Evolutionary conservation across 2,797 vertebrate genomes (phyloP), one percentile per base, ranked within the genome.

Genomic region (Leptodactylus fallax): DNA sequence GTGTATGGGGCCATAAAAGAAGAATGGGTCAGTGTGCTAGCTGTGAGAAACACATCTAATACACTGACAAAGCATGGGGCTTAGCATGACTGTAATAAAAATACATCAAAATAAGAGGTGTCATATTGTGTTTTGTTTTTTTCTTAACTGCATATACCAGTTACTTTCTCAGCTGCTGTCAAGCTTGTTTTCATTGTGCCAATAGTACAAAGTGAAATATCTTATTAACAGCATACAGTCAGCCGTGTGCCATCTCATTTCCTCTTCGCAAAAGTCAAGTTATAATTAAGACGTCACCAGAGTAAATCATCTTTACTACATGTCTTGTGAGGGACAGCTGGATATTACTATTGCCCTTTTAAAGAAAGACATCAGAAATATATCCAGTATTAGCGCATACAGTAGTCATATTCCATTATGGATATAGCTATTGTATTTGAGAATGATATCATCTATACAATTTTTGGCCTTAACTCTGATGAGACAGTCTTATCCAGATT

Each of bases 241-340:
- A 71, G 45, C 45, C 27, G 45, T 47, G 9, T 47, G 71, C 1
- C 71, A 74, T 74, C 71, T 74, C 45, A 49, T 47, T 74, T 74
- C 71, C 71, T 47, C 10, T 74, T 21, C 19, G 36, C 19, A 47
- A 21, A 47, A 49, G 27, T 72, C 69, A 47, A 47, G 71, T 21
- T 49, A 6, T 45, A 71, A 45, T 69, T 69, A 45, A 47, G 69
- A 45, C 16, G 10, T 45, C 69, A 69, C 25, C 13, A 69, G 25
- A 36, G 67, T 69, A 13, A 69, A 69, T 69, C 67, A 71, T 45
- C 69, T 71, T 71, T 71, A 71, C 13, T 45, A 71, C 27, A 71
- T 45, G 7, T 71, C 69, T 36, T 71, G 16, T 17, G 36, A 71
- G 7, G 14, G 27, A 71, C 6, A 45, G 14, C 0, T 45, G 36